Conservation (phyloP, 2,888 invertebrate species). For the Epinotia brunnichana region DNA sequence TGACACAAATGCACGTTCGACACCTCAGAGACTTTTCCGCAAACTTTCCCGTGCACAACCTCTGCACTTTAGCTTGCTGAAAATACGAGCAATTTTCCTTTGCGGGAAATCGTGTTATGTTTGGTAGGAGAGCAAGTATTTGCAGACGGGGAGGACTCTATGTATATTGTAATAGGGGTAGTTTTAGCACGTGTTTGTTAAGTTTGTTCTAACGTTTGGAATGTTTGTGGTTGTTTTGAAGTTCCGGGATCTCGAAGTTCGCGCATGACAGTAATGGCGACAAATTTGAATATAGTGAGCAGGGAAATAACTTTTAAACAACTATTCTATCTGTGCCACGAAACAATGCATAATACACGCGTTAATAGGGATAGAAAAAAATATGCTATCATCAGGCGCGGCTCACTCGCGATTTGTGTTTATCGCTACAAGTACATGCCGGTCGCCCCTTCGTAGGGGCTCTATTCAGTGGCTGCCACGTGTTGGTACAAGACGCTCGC, state of each 20-base stretch:
- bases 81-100: constrained; percentile 19
- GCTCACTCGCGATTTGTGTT: too few relatives aligned
- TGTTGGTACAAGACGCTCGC: too few relatives aligned
- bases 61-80: neutral
- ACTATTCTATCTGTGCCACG: constrained; percentile 1
- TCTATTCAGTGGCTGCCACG: too few relatives aligned
- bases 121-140: constrained; percentile 15
- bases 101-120: neutral
- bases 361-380: too few relatives aligned
- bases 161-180: constrained; percentile 2
- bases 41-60: constrained; percentile 2
- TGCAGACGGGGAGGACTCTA: constrained; percentile 10
- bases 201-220: constrained; percentile 13
- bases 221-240: constrained; percentile 25
- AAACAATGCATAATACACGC: too few relatives aligned
- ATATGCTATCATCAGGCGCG: too few relatives aligned
- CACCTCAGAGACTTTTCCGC: constrained; percentile 29
- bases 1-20: constrained; percentile 36
- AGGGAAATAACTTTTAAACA: neutral
- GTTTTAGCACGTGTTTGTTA: constrained; percentile 15
- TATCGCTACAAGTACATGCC: too few relatives aligned
- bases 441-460: too few relatives aligned
- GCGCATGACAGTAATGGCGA: constrained; percentile 32
- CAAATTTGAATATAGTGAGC: constrained; percentile 34
- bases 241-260: constrained; percentile 18